Percentiles rank a stretch among this genome's conserved stretches.
Evolutionary conservation across 2,888 invertebrate genomes (phyloP).

Genomic region (Amblyjoppa proteus): DNA sequence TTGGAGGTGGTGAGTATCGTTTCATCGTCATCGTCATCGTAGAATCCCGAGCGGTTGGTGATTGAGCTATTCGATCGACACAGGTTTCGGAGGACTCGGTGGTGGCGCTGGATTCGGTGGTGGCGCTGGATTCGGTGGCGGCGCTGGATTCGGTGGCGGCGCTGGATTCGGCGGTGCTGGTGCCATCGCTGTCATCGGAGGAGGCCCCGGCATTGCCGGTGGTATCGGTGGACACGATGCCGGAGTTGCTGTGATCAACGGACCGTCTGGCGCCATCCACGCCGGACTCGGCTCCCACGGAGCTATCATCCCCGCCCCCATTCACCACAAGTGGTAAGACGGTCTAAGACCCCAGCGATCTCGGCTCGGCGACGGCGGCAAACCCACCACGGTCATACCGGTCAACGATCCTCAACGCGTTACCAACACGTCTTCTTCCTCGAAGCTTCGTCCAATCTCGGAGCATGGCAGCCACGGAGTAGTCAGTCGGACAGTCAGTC

Average conservation of each 20-base stretch:
- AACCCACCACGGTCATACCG: conserved; percentile 84
- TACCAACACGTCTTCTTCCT: conserved; percentile 80
- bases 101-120: conserved; percentile 56
- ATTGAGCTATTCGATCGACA: not conserved
- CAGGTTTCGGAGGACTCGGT: conserved; percentile 69
- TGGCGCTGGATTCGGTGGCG: conserved; percentile 2
- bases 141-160: conserved; percentile 71
- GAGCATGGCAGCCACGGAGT: conserved; percentile 76
- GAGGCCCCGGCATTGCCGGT: conserved; percentile 82
- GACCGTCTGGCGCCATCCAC: conserved; percentile 85
- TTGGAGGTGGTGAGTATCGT: conserved; percentile 32
- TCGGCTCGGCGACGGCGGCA: conserved; percentile 85
- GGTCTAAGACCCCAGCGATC: conserved; percentile 84
- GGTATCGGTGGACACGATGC: conserved; percentile 84
- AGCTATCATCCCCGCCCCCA: conserved; percentile 84
- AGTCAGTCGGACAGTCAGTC: conserved; percentile 75
- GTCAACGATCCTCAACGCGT: conserved; percentile 83
- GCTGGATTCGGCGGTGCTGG: conserved; percentile 79
- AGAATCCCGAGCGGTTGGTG: not conserved
- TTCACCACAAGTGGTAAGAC: conserved; percentile 83
- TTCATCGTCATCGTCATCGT: not conserved
- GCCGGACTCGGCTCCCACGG: conserved; percentile 85
- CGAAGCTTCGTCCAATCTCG: conserved; percentile 79
- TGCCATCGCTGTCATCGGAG: conserved; percentile 83
- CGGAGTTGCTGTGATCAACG: conserved; percentile 85